Evolutionary conservation across 2,797 vertebrate species (phyloP).

Genomic region (Oryzias dopingdopingensis): DNA sequence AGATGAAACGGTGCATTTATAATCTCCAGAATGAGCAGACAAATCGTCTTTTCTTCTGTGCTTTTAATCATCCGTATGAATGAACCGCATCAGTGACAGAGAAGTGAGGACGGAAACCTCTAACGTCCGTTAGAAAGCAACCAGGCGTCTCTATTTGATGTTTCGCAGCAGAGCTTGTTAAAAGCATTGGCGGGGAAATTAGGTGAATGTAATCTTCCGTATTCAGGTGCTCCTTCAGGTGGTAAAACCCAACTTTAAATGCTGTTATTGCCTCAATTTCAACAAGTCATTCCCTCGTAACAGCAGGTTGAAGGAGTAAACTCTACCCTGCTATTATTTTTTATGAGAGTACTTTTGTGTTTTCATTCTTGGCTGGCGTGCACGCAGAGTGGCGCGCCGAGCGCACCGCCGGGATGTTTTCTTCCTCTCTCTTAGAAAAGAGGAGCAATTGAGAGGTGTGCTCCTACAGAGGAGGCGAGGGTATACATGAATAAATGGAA

Average conservation of each 20-base stretch:
- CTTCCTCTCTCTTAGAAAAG: slow-evolving; percentile 31
- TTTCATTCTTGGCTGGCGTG: slow-evolving; percentile 21
- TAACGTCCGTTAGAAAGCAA: too few species aligned
- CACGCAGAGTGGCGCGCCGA: slow-evolving; percentile 39
- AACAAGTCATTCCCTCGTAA: slow-evolving; percentile 4
- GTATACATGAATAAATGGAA: slow-evolving; percentile 74
- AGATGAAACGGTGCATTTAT: too few species aligned
- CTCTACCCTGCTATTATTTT: slow-evolving; percentile 15
- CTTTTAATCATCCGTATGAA: too few species aligned
- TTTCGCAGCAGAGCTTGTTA: too few species aligned
- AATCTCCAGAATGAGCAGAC: too few species aligned
- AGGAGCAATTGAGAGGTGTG: not conserved
- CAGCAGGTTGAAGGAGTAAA: slow-evolving; percentile 15
- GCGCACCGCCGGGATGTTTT: slow-evolving; percentile 28
- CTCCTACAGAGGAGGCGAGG: slow-evolving; percentile 33
- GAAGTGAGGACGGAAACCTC: too few species aligned
- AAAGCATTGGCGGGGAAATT: not conserved
- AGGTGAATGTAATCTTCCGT: not conserved
- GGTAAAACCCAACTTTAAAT: not conserved
- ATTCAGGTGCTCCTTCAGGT: not conserved
- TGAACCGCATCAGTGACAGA: too few species aligned
- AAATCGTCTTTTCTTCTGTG: too few species aligned
- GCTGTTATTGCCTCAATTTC: not conserved
- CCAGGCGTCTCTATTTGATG: too few species aligned
- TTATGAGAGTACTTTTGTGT: slow-evolving; percentile 18